Base-by-base conservation (phyloP, 2,888 invertebrate species). In the Apocheima hispidaria region DNA sequence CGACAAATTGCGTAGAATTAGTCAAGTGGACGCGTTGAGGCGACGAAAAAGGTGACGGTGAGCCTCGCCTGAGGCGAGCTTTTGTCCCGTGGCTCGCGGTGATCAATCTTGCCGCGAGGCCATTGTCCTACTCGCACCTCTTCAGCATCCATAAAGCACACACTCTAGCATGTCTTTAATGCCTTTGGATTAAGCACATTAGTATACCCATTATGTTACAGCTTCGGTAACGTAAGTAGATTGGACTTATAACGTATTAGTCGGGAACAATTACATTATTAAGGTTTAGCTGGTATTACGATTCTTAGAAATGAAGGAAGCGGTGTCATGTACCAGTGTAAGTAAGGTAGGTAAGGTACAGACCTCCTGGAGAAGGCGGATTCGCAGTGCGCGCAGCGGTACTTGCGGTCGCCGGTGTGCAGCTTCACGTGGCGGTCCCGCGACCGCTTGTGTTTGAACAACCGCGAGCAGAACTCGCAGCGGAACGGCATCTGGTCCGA, bases 361-460 rank as follows among this genome's bases (percentile, higher is more conserved):
- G 88, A 97, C 97, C 97, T 97, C 88, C 98, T 95, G 53, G 98
- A 97, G 91, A 98, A 98, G 50, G 98, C 98, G 4, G 98, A 96
- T 78, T 97, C 97, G 88, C 98, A 98, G 82, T 97, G 97, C 10
- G 95, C 94, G 86, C 98, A 98, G 82, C 97, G 96, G 90, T 98
- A 98, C 87, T 97, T 97, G 83, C 97, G 94, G 87, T 98, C 97
- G 9, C 97, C 98, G 0, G 97, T 98, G 90, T 98, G 98, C 63
- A 98, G 94, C 86, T 98, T 98, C 75, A 98, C 96, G 90, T 99
- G 99, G 20, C 99, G 95, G 88, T 99, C 98, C 56, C 98, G 94
- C 68, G 98, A 98, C 30, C 98, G 94, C 87, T 98, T 98, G 94
- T 98, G 98, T 88, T 98, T 98, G 94, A 99, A 99, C 70, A 97